A percentile compares a stretch with the other conserved stretches of the same genome.
Conservation (phyloP, 2,113 vertebrate genomes). For the Bostrychus sinensis region DNA sequence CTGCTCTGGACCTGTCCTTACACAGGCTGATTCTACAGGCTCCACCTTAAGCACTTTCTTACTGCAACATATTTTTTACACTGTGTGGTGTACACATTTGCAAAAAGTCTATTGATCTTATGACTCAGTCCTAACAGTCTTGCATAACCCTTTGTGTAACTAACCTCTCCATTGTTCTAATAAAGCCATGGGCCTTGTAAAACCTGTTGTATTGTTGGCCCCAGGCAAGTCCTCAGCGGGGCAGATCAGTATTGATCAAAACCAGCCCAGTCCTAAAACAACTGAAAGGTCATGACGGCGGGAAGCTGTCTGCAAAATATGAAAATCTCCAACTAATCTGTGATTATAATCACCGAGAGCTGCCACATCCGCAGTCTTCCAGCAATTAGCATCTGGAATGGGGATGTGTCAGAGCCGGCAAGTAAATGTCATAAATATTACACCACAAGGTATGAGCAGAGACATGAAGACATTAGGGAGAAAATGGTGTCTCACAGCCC, state of each 20-base stretch:
- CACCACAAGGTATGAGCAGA: conserved; percentile 7
- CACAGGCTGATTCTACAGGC: too few species aligned
- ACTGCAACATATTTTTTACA: neutral
- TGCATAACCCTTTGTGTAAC: neutral
- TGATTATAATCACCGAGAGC: conserved; percentile 61
- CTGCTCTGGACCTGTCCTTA: too few species aligned
- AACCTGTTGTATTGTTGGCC: neutral
- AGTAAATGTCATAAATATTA: conserved; percentile 35
- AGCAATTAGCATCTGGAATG: conserved; percentile 55
- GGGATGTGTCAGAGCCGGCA: conserved; percentile 34
- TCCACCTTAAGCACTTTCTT: too few species aligned
- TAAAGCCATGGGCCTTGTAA: neutral
- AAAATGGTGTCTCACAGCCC: neutral
- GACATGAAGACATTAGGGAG: conserved; percentile 2
- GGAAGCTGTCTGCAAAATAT: conserved; percentile 74
- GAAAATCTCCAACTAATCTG: conserved; percentile 71
- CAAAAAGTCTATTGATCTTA: neutral
- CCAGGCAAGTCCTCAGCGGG: conserved; percentile 38
- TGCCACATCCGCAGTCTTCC: conserved; percentile 37
- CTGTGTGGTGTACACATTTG: neutral
- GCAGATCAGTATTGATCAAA: conserved; percentile 62
- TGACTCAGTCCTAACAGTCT: neutral
- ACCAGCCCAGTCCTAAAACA: conserved; percentile 59
- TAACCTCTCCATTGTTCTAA: neutral
- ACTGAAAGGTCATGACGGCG: conserved; percentile 67